Percentiles rank a stretch among this genome's conserved stretches.
Conservation (phyloP, 2,797 vertebrate genomes). For the Choloepus didactylus region DNA sequence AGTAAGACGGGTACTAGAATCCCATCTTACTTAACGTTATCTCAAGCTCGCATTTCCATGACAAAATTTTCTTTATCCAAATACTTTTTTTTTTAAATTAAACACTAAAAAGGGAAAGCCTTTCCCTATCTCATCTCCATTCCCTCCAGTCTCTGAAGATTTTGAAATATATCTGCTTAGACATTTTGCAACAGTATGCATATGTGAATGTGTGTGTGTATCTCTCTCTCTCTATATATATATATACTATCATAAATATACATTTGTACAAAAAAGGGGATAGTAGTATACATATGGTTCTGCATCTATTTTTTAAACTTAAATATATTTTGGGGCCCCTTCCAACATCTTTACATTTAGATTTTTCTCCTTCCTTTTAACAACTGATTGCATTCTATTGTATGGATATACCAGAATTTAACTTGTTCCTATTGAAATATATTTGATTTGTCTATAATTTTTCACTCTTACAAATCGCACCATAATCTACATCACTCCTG, state of each 20-base stretch:
- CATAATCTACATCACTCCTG: neutral
- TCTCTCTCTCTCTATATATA: too few relatives aligned
- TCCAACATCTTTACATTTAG: neutral
- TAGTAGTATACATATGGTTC: neutral
- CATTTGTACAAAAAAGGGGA: neutral
- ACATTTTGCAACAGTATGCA: neutral
- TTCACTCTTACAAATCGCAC: neutral
- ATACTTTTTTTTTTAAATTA: neutral
- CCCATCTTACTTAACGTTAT: neutral
- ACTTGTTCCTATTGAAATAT: slow-evolving; percentile 4
- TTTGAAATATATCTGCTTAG: slow-evolving; percentile 18
- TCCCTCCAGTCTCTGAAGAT: neutral
- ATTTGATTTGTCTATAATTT: slow-evolving; percentile 1
- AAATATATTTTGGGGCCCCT: neutral
- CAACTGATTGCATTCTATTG: neutral
- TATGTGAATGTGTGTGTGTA: neutral
- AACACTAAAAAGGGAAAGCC: neutral
- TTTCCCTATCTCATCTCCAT: neutral
- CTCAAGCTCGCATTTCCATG: neutral
- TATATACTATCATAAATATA: neutral
- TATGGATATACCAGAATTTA: neutral
- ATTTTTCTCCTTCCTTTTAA: slow-evolving; percentile 39
- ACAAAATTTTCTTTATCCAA: slow-evolving; percentile 22
- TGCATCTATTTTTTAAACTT: neutral
- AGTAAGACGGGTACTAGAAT: neutral